A percentile compares a stretch with the other conserved stretches of the same genome.
Evolutionary conservation across 2,888 invertebrate species (phyloP).

Genomic region (Aspidiotus destructor): DNA sequence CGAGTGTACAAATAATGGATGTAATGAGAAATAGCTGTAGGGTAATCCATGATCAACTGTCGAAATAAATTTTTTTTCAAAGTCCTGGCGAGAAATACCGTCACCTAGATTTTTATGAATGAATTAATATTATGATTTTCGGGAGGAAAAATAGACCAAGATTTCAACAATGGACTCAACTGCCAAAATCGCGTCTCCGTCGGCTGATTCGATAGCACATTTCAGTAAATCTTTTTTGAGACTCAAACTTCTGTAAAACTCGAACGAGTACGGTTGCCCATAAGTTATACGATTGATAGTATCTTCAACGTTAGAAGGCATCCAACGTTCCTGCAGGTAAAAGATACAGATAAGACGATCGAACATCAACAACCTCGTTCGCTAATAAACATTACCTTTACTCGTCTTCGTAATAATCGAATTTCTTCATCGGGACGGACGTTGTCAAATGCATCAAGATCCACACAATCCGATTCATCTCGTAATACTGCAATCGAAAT

Average conservation of each 20-base stretch:
- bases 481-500: conserved; percentile 13
- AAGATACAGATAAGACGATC: background rate
- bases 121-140: conserved; percentile 24
- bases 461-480: conserved; percentile 10
- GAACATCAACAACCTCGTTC: background rate
- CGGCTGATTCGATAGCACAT: conserved; percentile 57
- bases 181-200: conserved; percentile 65
- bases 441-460: background rate
- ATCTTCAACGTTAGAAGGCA: conserved; percentile 43
- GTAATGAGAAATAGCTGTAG: conserved; percentile 63
- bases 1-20: conserved; percentile 60
- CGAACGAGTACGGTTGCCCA: conserved; percentile 47
- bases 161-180: conserved; percentile 41
- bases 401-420: conserved; percentile 15
- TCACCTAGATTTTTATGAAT: conserved; percentile 47
- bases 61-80: conserved; percentile 61
- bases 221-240: conserved; percentile 64
- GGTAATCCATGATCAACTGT: conserved; percentile 57
- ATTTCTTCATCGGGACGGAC: conserved; percentile 23
- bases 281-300: conserved; percentile 48
- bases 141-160: conserved; percentile 7
- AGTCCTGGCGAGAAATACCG: conserved; percentile 64
- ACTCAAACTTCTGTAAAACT: conserved; percentile 47
- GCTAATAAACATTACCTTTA: conserved; percentile 6
- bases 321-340: conserved; percentile 38